Evolutionary conservation across 2,888 invertebrate genomes (phyloP), one percentile per base, ranked within the genome.

Genomic region (Glaucopsyche alexis): DNA sequence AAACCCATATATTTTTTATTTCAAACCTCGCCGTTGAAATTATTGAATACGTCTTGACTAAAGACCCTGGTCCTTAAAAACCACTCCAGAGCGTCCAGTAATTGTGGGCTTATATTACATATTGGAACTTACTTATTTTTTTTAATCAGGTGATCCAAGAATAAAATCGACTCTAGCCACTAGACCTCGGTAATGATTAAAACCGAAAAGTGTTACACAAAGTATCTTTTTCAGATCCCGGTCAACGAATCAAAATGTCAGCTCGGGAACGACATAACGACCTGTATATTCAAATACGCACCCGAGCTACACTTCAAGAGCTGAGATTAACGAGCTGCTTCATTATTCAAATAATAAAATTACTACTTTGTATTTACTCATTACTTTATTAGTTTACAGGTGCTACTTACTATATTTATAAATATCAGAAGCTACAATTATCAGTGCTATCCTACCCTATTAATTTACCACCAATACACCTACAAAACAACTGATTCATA

Each of bases 241-340:
- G 85, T 88, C 72, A 80, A 84, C 9, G 80, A 82, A 4, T 79
- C 83, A 7, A 79, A 83, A 0, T 92, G 92, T 75, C 83, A 90
- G 66, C 81, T 91, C 0, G 92, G 89, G 1, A 92, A 91, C 71
- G 91, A 91, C 81, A 82, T 92, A 49, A 85, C 84, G 0, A 82
- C 83, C 3, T 92, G 92, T 76, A 84, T 92, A 71, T 92, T 87
- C 79, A 91, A 91, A 81, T 91, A 92, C 76, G 92, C 92, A 7
- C 92, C 92, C 0, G 92, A 92, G 77, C 75, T 92, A 67, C 91
- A 92, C 78, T 82, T 91, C 42, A 45, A 66, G 19, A 45, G 7
- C 52, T 65, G 50, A 49, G 52, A 65, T 72, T 60, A 60, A 60
- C 60, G 14, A 60, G 60, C 14, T 2, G 60, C 60, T 60, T 60